These are phyloP conservation scores for Pelecanoides urinatrix DNA, from an alignment of 2,113 vertebrate species.

Conservation along the genomic window DNA sequence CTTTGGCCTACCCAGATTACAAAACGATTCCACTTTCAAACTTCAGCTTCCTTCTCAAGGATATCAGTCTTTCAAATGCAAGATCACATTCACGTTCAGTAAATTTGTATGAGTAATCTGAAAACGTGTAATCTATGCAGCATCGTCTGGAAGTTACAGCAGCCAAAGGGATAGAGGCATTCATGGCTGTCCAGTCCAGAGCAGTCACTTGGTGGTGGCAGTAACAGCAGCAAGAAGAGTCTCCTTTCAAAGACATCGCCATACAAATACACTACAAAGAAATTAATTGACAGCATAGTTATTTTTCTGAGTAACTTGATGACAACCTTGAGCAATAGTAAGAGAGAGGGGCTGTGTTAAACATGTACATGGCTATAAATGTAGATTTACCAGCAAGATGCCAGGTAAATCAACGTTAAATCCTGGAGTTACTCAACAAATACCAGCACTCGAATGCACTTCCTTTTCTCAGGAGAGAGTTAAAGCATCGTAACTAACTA, in stretches of 20 bases:
- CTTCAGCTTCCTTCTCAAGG: constrained; percentile 25
- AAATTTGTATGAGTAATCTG: neutral
- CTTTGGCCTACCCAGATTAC: constrained; percentile 12
- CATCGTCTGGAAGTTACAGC: neutral
- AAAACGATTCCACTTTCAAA: neutral
- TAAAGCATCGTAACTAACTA: neutral
- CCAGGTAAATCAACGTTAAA: neutral
- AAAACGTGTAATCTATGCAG: neutral
- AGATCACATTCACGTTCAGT: neutral
- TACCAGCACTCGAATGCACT: accelerated
- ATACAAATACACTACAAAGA: constrained; percentile 82
- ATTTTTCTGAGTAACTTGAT: neutral
- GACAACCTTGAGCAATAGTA: accelerated
- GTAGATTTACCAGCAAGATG: neutral
- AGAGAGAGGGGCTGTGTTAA: neutral
- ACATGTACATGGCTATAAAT: accelerated
- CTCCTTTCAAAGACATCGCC: constrained; percentile 80
- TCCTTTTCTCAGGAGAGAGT: too few species aligned
- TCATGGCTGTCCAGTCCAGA: neutral
- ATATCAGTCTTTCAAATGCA: neutral
- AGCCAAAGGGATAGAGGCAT: neutral
- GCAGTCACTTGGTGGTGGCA: neutral
- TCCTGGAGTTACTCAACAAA: neutral
- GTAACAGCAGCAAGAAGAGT: neutral
- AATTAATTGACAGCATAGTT: neutral